A percentile compares a stretch with the other conserved stretches of the same genome.
phyloP scores from a whole-genome alignment of 53 echinoderm and acorn worm species.

The Apostichopus leukothele region DNA sequence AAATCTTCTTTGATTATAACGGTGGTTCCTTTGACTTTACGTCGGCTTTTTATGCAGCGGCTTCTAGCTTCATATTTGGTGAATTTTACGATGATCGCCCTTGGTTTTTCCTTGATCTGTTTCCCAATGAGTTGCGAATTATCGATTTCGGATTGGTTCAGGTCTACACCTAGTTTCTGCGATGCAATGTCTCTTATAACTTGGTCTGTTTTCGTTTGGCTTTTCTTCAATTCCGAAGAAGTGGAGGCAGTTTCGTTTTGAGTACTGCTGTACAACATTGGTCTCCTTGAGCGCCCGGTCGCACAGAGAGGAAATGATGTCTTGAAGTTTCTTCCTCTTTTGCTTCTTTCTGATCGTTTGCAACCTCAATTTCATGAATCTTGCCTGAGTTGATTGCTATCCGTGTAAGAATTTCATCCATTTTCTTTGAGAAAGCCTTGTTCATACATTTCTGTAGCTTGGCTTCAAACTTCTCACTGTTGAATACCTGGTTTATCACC shows the following conservation, averaged over 20 bases:
- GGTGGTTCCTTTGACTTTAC: background rate
- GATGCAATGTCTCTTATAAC: background rate
- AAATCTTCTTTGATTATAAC: background rate
- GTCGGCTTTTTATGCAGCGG: background rate
- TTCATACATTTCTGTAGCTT: background rate
- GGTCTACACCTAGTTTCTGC: background rate
- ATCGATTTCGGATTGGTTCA: background rate
- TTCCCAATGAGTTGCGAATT: background rate
- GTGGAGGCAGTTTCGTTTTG: background rate
- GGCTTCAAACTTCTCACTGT: background rate
- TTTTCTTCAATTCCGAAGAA: background rate
- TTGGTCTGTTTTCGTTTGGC: background rate
- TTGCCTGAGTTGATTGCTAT: background rate
- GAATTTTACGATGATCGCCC: background rate
- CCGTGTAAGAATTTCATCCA: background rate
- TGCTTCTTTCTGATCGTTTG: background rate
- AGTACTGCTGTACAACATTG: background rate
- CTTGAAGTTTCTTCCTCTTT: too few relatives aligned
- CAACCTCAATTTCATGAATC: background rate
- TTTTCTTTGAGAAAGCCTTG: background rate
- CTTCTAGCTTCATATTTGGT: background rate
- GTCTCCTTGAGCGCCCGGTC: background rate
- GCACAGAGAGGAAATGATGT: background rate
- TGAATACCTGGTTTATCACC: background rate
- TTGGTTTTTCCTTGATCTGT: background rate